Evolutionary conservation across 2,113 vertebrate species (phyloP).

Genomic region (Gallinago media): DNA sequence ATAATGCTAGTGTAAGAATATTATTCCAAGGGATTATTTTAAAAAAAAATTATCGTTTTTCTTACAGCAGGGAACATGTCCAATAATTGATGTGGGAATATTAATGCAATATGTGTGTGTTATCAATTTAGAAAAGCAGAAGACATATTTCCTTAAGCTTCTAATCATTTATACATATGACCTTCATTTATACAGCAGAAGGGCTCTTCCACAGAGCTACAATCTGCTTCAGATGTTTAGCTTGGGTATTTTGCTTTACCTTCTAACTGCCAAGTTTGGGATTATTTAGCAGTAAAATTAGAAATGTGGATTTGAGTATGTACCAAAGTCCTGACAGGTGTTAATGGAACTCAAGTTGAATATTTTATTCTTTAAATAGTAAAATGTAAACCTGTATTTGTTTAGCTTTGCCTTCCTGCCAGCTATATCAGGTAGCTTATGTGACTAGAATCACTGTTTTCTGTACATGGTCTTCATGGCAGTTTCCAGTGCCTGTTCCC

Average conservation of each 20-base stretch:
- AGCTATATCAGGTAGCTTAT: constrained; percentile 61
- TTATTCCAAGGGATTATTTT: constrained; percentile 31
- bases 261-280: constrained; percentile 61
- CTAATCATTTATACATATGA: constrained; percentile 67
- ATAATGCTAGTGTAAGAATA: not conserved
- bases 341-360: constrained; percentile 68
- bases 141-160: constrained; percentile 69
- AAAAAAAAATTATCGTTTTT: not conserved
- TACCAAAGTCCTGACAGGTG: constrained; percentile 64
- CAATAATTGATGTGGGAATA: constrained; percentile 64
- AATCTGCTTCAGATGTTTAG: constrained; percentile 69
- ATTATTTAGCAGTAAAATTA: constrained; percentile 71
- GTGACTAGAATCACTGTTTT: constrained; percentile 71
- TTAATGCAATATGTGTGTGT: constrained; percentile 50
- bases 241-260: constrained; percentile 53
- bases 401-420: constrained; percentile 64
- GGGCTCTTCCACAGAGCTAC: constrained; percentile 49
- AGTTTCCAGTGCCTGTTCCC: constrained; percentile 58
- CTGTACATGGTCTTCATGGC: constrained; percentile 44
- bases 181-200: constrained; percentile 65
- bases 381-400: constrained; percentile 68
- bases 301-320: constrained; percentile 62
- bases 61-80: constrained; percentile 35
- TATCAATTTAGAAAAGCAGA: constrained; percentile 68
- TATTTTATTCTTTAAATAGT: constrained; percentile 71